These are phyloP conservation scores for Anodontia alba DNA, from an alignment of 2,888 invertebrate species.

Conservation along the genomic window DNA sequence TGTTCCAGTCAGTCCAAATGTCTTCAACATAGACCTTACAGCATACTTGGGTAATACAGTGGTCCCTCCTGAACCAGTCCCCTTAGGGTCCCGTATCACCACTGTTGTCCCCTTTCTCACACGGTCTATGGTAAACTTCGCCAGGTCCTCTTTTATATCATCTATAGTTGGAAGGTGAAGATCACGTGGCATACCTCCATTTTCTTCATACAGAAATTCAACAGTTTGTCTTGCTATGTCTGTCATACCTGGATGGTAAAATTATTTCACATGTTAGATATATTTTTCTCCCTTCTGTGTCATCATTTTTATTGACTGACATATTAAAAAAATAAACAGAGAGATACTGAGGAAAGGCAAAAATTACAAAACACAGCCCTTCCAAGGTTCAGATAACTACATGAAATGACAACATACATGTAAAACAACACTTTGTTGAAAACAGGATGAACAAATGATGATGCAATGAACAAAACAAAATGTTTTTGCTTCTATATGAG, in stretches of 20 bases:
- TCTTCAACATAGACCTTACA: slow-evolving; percentile 83
- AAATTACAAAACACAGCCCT: no score
- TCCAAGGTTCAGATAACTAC: no score
- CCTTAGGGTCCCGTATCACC: slow-evolving; percentile 77
- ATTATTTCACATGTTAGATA: no score
- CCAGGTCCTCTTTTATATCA: slow-evolving; percentile 84
- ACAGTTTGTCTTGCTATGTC: slow-evolving; percentile 85
- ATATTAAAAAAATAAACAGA: no score
- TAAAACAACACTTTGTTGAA: no score
- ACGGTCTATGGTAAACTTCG: slow-evolving; percentile 84
- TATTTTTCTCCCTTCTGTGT: not conserved
- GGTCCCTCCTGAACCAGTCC: slow-evolving; percentile 68
- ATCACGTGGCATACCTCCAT: slow-evolving; percentile 84
- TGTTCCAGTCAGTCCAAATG: slow-evolving; percentile 84
- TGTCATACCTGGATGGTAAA: slow-evolving; percentile 82
- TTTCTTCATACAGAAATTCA: slow-evolving; percentile 85
- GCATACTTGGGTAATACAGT: slow-evolving; percentile 83
- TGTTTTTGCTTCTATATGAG: no score
- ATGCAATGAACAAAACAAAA: no score
- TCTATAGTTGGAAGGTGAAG: slow-evolving; percentile 85
- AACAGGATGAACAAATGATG: no score
- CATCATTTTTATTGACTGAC: not conserved
- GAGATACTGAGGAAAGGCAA: no score
- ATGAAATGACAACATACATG: no score
- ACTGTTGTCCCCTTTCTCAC: slow-evolving; percentile 84